These are phyloP conservation scores for Eueides isabella DNA, from an alignment of 1,140 invertebrate species.

Conservation along the genomic window DNA sequence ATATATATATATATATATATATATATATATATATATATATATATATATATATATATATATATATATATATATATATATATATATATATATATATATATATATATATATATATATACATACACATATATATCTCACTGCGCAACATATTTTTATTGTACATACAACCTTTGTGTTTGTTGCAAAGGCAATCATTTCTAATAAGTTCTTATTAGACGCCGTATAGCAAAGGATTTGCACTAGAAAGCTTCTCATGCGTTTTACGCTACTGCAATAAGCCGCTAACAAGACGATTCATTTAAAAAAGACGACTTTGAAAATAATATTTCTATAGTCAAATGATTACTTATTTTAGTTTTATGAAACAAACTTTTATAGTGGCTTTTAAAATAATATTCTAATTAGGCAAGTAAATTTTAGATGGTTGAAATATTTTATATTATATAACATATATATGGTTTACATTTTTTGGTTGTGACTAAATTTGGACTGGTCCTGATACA, in stretches of 20 bases:
- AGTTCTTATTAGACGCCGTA: too few species aligned
- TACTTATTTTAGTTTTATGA: background rate
- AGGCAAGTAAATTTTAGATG: constrained; percentile 1
- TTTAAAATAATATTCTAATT: background rate
- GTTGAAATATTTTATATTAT: constrained; percentile 29
- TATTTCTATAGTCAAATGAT: background rate
- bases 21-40: background rate
- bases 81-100: background rate
- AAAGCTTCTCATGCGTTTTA: too few species aligned
- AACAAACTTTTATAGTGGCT: background rate
- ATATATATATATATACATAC: background rate
- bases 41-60: background rate
- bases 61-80: background rate
- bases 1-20: background rate
- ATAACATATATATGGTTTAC: constrained; percentile 31
- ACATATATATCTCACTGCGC: too few species aligned
- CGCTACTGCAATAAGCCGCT: too few species aligned
- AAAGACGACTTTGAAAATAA: too few species aligned
- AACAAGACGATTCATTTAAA: too few species aligned
- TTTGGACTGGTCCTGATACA: background rate
- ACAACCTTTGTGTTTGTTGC: too few species aligned
- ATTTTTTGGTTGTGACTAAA: constrained; percentile 34
- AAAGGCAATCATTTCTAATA: too few species aligned
- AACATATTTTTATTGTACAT: too few species aligned
- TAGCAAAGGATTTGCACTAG: too few species aligned